Conservation (phyloP, 2,888 invertebrate species). For the Ypsolopha scabrella region DNA sequence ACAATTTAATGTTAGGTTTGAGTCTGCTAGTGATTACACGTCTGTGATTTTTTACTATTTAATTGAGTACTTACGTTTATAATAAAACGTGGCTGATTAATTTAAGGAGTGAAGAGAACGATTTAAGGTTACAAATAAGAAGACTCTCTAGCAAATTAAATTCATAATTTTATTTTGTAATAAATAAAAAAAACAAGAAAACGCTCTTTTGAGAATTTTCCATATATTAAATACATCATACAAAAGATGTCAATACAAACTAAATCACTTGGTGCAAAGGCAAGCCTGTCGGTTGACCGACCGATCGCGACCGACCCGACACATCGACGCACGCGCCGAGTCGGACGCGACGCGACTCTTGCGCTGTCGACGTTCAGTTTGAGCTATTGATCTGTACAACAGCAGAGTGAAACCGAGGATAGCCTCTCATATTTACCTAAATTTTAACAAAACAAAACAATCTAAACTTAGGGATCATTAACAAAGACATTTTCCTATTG, state of each 20-base stretch:
- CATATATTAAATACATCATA: constrained; percentile 68
- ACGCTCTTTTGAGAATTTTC: constrained; percentile 62
- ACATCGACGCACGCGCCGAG: too few relatives aligned
- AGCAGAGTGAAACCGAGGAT: constrained; percentile 62
- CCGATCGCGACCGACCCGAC: neutral
- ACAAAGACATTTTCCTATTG: constrained; percentile 55
- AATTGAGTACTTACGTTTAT: too few relatives aligned
- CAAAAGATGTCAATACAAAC: constrained; percentile 69
- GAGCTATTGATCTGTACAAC: constrained; percentile 28
- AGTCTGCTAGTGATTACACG: too few relatives aligned
- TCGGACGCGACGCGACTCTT: neutral
- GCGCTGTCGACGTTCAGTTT: constrained; percentile 24
- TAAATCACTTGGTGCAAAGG: constrained; percentile 72
- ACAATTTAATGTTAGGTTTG: too few relatives aligned
- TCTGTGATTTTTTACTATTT: too few relatives aligned
- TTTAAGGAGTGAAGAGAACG: too few relatives aligned
- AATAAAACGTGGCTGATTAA: too few relatives aligned
- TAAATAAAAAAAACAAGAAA: constrained; percentile 69
- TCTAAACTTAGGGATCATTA: constrained; percentile 42
- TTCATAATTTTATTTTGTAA: constrained; percentile 69
- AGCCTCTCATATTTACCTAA: constrained; percentile 55
- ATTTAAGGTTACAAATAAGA: constrained; percentile 15
- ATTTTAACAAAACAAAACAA: constrained; percentile 45
- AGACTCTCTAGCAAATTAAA: constrained; percentile 61
- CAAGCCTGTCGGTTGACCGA: constrained; percentile 55